Conservation (phyloP, 2,888 invertebrate genomes). For the Amiota minor region DNA sequence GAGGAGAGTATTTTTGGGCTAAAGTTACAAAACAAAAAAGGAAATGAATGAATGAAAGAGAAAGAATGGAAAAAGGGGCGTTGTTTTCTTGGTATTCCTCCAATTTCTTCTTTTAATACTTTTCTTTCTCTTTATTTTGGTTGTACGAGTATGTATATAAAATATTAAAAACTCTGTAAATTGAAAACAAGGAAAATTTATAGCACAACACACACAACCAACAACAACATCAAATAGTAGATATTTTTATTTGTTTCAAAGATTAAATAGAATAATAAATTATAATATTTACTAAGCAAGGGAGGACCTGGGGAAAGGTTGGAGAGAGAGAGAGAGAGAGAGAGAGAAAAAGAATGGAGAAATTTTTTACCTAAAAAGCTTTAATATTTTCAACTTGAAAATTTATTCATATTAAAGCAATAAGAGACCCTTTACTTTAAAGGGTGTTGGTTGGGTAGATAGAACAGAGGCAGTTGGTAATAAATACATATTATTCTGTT, state of each 20-base stretch:
- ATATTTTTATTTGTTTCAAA: slow-evolving; percentile 13
- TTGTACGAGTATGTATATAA: neutral
- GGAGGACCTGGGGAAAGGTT: no score
- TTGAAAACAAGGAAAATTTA: slow-evolving; percentile 16
- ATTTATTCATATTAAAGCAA: no score
- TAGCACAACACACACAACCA: neutral
- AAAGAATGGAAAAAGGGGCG: slow-evolving; percentile 8
- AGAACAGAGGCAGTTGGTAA: no score
- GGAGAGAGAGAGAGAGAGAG: no score
- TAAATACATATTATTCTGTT: no score
- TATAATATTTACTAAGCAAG: neutral
- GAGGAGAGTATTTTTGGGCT: neutral
- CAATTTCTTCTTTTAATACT: neutral
- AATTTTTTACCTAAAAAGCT: no score
- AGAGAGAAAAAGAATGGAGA: no score
- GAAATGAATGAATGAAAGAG: neutral
- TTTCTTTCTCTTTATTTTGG: neutral
- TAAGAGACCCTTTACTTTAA: no score
- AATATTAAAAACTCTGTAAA: slow-evolving; percentile 21
- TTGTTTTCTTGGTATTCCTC: neutral
- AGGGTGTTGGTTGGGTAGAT: no score
- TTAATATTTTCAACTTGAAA: no score
- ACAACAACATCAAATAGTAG: neutral
- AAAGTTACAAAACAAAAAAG: neutral
- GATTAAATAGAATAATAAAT: slow-evolving; percentile 18